These are phyloP conservation scores for Danio kyathit DNA, from an alignment of 2,797 vertebrate species.

Conservation along the genomic window DNA sequence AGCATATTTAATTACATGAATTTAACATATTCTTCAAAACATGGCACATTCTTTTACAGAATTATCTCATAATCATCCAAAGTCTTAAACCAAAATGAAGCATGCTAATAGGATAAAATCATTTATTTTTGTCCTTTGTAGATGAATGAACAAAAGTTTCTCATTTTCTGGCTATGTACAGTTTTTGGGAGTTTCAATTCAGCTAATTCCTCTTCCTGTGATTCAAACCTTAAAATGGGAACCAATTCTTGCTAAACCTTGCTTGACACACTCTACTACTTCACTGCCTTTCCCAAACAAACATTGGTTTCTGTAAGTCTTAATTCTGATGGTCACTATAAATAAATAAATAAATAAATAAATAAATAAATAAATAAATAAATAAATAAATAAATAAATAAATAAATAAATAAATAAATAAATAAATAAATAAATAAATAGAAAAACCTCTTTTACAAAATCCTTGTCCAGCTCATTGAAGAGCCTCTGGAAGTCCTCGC, in stretches of 20 bases:
- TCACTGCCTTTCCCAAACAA: neutral
- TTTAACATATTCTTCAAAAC: neutral
- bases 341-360: neutral
- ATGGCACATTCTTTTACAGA: neutral
- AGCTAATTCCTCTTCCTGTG: neutral
- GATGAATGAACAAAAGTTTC: neutral
- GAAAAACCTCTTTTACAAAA: constrained; percentile 84
- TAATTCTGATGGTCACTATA: neutral
- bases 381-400: neutral
- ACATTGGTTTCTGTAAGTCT: neutral
- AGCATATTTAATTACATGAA: neutral
- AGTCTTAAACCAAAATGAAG: neutral
- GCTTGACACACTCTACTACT: neutral
- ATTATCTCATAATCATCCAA: neutral
- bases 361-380: neutral
- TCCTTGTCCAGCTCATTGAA: constrained; percentile 92
- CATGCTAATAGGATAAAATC: neutral
- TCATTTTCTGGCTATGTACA: neutral
- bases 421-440: neutral
- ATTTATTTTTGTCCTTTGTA: neutral
- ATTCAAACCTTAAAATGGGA: neutral
- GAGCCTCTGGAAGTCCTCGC: constrained; percentile 84
- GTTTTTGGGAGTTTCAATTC: neutral
- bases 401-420: neutral
- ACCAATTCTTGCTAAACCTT: neutral